Base-by-base conservation (phyloP, 2,888 invertebrate species). In the Microplitis deprimator region DNA sequence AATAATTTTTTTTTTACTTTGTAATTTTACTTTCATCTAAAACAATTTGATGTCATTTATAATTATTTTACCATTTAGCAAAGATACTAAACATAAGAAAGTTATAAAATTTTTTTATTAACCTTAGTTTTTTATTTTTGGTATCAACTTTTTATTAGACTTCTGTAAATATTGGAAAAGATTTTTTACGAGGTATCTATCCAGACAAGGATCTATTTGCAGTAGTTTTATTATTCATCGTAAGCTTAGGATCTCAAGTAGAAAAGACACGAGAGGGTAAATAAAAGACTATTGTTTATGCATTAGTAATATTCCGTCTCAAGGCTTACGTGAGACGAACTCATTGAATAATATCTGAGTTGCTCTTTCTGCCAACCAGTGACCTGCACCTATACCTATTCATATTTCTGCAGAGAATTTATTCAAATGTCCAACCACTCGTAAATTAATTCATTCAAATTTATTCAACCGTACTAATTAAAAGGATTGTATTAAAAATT, bases 271-370 rank as follows among this genome's bases (percentile, higher is more conserved):
- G 81, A 73, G 81, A 73, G 81, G 82, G 80, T 76, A 84, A 84
- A 85, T 86, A 85, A 86, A 85, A 85, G 85, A 81, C 82, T 84
- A 86, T 86, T 86, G 86, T 86, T 86, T 86, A 86, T 86, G 86
- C 86, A 86, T 86, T 85, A 85, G 82, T 81, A 50, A 50, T 50
- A 50, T 81, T 78, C 78, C 82, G 82, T 79, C 81, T 79, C 62
- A 62, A 62, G 65, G 65, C 38, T 65, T 65, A 50, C 65, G 65
- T 65, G 65, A 65, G 65, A 65, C 38, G 65, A 20, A 13, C 50
- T 65, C 65, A 65, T 65, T 65, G 65, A 65, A 65, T 65, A 65
- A 65, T 65, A 65, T 38, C 65, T 50, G 38, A 65, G 20, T 65
- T 65, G 38, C 65, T 38, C 29, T 65, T 65, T 65, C 38, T 5